Evolutionary conservation across 2,797 vertebrate genomes (phyloP), one percentile per base, ranked within the genome.

Genomic region (Naso thynnoides): DNA sequence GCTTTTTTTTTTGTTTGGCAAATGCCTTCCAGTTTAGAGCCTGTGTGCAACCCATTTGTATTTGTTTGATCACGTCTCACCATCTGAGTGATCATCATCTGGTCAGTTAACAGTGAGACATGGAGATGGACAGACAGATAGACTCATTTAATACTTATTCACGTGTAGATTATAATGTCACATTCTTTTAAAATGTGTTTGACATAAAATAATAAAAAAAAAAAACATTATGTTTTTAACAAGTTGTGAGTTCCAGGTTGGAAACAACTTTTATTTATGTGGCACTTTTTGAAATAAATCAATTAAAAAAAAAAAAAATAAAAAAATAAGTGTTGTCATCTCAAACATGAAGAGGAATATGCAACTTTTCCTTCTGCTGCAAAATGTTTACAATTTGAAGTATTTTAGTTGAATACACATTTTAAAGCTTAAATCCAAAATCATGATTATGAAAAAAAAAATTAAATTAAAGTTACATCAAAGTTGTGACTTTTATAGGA

Each of bases 1-100:
- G 71, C n/a, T n/a, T n/a, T n/a, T n/a, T n/a, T 71, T 88, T 92
- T 86, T 88, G 78, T 90, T 87, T 84, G 76, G 70, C 80, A 83
- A 90, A 91, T 79, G 84, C 52, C 70, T 80, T 77, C 55, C 86
- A 66, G 86, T 86, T 86, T 85, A 68, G 65, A 82, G 65, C 70
- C 81, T 15, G 50, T 52, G 67, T 73, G 74, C 77, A 63, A 79
- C 63, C 52, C 39, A 73, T 77, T 89, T 88, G 79, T 74, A 55
- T 80, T 77, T 87, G 82, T 92, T 88, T 91, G 89, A 92, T 92
- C 86, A 58, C 42, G 74, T 75, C 67, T 82, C 76, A 60, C 76
- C 83, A 72, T 85, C 41, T 79, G 39, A 76, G 48, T 62, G 59
- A 69, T 76, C 41, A 38, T 78, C 59, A 45, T 78, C 74, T 78